Base-by-base conservation (phyloP, 2,797 vertebrate species). In the Hapalemur alaotrensis region DNA sequence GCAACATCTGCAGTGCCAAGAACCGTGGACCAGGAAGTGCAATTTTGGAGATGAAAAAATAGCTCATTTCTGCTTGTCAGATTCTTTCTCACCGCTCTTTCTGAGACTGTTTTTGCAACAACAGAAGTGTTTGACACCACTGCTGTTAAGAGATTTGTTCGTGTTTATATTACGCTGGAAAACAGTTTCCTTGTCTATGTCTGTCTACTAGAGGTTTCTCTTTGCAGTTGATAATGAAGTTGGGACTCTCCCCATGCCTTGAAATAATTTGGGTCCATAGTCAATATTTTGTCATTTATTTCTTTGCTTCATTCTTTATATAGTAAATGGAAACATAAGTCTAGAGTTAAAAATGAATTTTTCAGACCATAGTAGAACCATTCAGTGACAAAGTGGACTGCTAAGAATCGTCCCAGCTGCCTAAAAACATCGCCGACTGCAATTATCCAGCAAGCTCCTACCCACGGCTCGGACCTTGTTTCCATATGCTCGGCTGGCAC, bases 1-100 rank as follows among this genome's bases (percentile, higher is more conserved):
- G 99, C 98, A 99, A 99, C 98, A 99, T 99, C 98, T 99, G 99
- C 98, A 99, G 99, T 83, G 99, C 99, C 14, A 99, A 99, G 98
- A 99, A 98, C 88, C 99, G 99, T 43, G 99, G 99, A 3, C 99
- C 99, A 2, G 99, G 99, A 97, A 99, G 99, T 32, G 98, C 99
- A 87, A 99, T 99, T 91, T 98, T 99, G 95, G 99, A 99, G 91
- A 99, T 99, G 98, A 99, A 99, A 97, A 99, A 99, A 96, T 99
- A 99, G 96, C 78, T 52, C 0, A 0, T 9, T 20, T 76, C 15
- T 22, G 14, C 38, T 13, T 9, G 8, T 35, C 46, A 43, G 23
- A 83, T 28, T 81, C 93, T 54, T 81, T n/a, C 28, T 85, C 14
- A 0, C 50, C 0, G 0, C 52, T 35, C 69, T 67, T n/a, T n/a